Percentiles rank a stretch among this genome's conserved stretches.
phyloP scores from a whole-genome alignment of 1,140 invertebrate genomes.

The Thaumatotibia leucotreta region DNA sequence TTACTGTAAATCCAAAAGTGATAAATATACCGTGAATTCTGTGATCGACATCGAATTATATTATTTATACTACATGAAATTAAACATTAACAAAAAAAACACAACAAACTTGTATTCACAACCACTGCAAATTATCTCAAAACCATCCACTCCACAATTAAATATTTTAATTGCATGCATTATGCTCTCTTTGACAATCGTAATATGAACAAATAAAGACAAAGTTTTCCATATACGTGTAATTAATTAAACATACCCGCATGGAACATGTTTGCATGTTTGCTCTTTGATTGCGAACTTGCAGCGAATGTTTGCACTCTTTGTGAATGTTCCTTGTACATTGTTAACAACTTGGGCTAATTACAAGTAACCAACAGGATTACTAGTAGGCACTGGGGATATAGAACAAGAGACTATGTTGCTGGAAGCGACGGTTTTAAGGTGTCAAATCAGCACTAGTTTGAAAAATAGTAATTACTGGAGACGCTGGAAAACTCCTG shows the following conservation, averaged over 20 bases:
- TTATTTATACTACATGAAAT: too few relatives aligned
- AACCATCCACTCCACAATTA: too few relatives aligned
- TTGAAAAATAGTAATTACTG: too few relatives aligned
- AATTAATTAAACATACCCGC: constrained; percentile 46
- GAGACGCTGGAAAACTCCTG: too few relatives aligned
- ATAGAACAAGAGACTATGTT: neutral
- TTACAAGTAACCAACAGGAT: constrained; percentile 1
- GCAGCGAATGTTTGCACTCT: constrained; percentile 30
- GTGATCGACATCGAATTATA: too few relatives aligned
- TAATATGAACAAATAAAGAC: constrained; percentile 11
- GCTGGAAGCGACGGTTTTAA: neutral
- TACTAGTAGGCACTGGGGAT: neutral
- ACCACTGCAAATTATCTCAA: too few relatives aligned
- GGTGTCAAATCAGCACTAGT: too few relatives aligned
- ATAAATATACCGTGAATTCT: too few relatives aligned
- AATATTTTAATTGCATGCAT: neutral
- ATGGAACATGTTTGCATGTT: constrained; percentile 41
- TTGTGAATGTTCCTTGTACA: constrained; percentile 11
- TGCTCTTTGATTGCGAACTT: constrained; percentile 43
- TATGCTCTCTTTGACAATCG: neutral
- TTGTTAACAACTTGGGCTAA: neutral
- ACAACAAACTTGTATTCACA: too few relatives aligned
- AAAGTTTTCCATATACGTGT: constrained; percentile 16
- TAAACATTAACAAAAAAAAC: too few relatives aligned
- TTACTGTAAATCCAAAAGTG: too few relatives aligned